phyloP scores from a whole-genome alignment of 2,113 vertebrate genomes.

The Gobio gobio region DNA sequence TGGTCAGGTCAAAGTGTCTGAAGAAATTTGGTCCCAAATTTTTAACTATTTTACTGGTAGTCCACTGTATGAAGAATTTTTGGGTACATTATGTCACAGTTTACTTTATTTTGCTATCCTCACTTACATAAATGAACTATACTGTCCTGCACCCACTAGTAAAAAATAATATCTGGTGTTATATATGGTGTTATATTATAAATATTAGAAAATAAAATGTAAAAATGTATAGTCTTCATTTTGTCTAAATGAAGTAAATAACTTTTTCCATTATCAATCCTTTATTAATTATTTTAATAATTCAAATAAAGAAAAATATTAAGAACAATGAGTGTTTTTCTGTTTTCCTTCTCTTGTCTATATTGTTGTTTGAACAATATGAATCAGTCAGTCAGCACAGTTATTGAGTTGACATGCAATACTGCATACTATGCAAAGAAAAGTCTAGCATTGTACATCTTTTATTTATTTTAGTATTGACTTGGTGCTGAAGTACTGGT shows the following conservation, averaged over 20 bases:
- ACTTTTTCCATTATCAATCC: background rate
- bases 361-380: background rate
- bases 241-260: background rate
- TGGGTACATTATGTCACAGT: no score
- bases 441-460: background rate
- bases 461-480: slow-evolving; percentile 8
- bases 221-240: background rate
- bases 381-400: background rate
- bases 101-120: no score
- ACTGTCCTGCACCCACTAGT: no score
- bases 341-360: background rate
- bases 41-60: no score
- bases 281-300: background rate
- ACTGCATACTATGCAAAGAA: background rate
- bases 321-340: background rate
- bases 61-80: no score
- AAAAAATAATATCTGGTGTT: no score
- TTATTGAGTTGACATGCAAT: background rate
- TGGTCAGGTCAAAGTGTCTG: no score
- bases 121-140: no score
- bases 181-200: no score
- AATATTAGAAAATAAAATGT: background rate
- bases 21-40: no score
- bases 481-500: background rate
- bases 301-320: background rate